Evolutionary conservation across 2,113 vertebrate species (phyloP).

Genomic region (Corythornis cristatus): DNA sequence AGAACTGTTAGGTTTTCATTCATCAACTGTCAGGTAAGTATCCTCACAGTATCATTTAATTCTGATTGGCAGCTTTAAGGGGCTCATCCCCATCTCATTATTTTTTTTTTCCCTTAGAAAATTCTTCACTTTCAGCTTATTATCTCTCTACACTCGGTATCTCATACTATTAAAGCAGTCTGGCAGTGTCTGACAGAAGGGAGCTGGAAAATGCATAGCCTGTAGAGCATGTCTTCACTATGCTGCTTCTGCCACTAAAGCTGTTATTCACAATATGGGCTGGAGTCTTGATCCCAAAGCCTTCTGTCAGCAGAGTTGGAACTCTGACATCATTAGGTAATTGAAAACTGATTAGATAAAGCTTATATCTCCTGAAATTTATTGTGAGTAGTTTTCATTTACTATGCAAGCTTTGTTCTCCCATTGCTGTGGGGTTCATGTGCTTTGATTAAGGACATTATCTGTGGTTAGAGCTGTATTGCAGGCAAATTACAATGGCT

Average conservation of each 20-base stretch:
- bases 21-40: slow-evolving; percentile 9
- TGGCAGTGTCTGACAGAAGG: slow-evolving; percentile 41
- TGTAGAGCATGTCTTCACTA: slow-evolving; percentile 8
- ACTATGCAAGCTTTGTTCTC: neutral
- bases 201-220: slow-evolving; percentile 23
- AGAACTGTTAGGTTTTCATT: neutral
- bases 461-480: neutral
- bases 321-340: neutral
- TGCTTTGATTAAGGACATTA: neutral
- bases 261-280: neutral
- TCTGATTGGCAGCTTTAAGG: slow-evolving; percentile 50
- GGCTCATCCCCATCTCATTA: neutral
- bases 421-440: neutral
- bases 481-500: neutral
- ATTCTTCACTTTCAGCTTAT: slow-evolving; percentile 61
- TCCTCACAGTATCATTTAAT: slow-evolving; percentile 30
- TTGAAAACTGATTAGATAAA: neutral
- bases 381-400: neutral
- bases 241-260: neutral
- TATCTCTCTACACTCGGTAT: slow-evolving; percentile 10
- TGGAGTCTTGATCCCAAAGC: neutral
- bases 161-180: slow-evolving; percentile 40
- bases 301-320: neutral
- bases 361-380: neutral
- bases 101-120: slow-evolving; percentile 35